phyloP scores from a whole-genome alignment of 2,888 invertebrate species.

The Drosophila borealis region DNA sequence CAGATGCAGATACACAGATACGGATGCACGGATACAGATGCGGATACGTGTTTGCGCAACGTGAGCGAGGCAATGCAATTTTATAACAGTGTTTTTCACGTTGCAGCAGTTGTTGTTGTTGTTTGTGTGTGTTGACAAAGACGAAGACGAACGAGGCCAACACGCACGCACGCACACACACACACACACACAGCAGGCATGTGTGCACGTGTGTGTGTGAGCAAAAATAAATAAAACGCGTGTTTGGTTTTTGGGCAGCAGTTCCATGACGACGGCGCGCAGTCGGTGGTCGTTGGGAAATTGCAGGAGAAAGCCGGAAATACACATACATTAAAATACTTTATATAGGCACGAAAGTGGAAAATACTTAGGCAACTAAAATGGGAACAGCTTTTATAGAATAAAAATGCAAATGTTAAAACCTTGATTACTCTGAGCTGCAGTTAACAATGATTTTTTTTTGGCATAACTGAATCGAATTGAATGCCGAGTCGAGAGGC shows the following conservation, averaged over 20 bases:
- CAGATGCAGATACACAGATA: slow-evolving; percentile 30
- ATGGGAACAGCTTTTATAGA: slow-evolving; percentile 36
- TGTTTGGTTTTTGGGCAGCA: slow-evolving; percentile 58
- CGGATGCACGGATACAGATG: slow-evolving; percentile 24
- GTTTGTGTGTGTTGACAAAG: slow-evolving; percentile 72
- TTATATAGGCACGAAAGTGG: slow-evolving; percentile 54
- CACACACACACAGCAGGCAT: slow-evolving; percentile 15
- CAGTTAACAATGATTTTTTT: background rate
- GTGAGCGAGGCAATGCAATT: slow-evolving; percentile 80
- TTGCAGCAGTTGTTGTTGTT: slow-evolving; percentile 55
- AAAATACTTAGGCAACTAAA: slow-evolving; percentile 44
- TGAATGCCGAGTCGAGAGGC: background rate
- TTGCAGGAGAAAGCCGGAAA: slow-evolving; percentile 61
- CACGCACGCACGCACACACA: slow-evolving; percentile 37
- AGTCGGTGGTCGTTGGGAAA: background rate
- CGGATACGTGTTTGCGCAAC: slow-evolving; percentile 75
- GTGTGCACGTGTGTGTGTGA: slow-evolving; percentile 26
- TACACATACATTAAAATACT: slow-evolving; percentile 77
- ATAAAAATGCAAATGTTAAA: slow-evolving; percentile 15
- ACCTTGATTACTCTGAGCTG: slow-evolving; percentile 15
- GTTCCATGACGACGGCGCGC: slow-evolving; percentile 10
- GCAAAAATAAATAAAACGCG: slow-evolving; percentile 77
- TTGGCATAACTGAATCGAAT: slow-evolving; percentile 20
- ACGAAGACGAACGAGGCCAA: slow-evolving; percentile 76
- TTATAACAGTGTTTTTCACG: slow-evolving; percentile 80